Base-by-base conservation (phyloP, 2,888 invertebrate genomes). In the Sceliomorpha sp. region DNA sequence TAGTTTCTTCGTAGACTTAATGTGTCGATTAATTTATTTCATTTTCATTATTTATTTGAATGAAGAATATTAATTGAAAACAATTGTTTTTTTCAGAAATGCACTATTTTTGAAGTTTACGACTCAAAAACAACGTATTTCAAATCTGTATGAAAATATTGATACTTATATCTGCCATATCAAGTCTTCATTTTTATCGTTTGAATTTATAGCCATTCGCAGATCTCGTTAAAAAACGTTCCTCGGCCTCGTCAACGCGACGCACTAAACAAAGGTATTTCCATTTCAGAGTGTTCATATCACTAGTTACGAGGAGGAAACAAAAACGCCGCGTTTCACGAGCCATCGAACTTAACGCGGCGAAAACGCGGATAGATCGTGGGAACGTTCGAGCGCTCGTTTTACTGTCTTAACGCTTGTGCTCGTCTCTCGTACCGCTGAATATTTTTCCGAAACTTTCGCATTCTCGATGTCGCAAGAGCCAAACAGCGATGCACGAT, bases 271-370 rank as follows among this genome's bases (percentile, higher is more conserved):
- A 47, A 63, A 68, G 50, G 62, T 48, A 58, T 47, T 58, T 62
- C 50, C 60, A 48, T 68, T 60, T 60, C 50, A 48, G 60, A 24
- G 31, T 32, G 44, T 26, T 26, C 48, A 58, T 42, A 59, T 59
- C 67, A 48, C 48, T 14, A 31, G 67, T 67, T 67, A 67, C 20
- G 67, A 56, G 27, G 26, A 4, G 15, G 34, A 51, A 58, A 70
- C 62, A 58, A 72, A 51, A 48, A 67, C 44, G 64, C 34, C 20
- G 58, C 60, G 53, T 74, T 81, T 76, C 75, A 78, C 75, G 76
- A 76, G 36, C 72, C 79, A 79, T 79, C 76, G 78, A 82, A 74
- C 73, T 81, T 80, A 77, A 81, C 72, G 70, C 72, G 71, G 27
- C 37, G n/a, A 45, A 58, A 51, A 72, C 63, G 75, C 69, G 72